These are phyloP conservation scores for Labrus mixtus DNA, from an alignment of 2,113 vertebrate species.

Conservation along the genomic window DNA sequence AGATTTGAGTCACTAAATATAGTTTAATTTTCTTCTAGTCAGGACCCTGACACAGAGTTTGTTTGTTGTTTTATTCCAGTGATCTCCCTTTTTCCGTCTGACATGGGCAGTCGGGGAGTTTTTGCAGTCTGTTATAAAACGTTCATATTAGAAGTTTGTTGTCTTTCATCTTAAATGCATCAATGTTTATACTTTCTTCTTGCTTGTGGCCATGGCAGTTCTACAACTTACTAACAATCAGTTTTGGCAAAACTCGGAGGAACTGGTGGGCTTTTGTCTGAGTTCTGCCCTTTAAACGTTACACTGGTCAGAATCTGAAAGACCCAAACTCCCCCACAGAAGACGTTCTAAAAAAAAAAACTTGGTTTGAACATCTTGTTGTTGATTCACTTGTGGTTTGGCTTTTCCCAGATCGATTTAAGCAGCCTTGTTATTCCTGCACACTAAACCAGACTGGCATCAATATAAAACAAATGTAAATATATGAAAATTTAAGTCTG, in stretches of 20 bases:
- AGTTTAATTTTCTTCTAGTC: too few species aligned
- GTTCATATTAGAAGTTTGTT: not conserved
- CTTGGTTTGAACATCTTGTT: constrained; percentile 27
- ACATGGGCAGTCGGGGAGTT: not conserved
- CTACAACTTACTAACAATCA: not conserved
- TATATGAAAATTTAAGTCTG: too few species aligned
- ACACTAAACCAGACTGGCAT: not conserved
- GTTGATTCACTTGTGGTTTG: constrained; percentile 32
- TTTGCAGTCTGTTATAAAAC: too few species aligned
- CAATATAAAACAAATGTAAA: too few species aligned
- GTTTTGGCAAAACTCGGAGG: not conserved
- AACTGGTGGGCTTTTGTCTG: constrained; percentile 8
- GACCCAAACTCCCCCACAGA: constrained; percentile 7
- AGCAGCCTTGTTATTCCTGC: not conserved
- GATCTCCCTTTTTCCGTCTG: not conserved
- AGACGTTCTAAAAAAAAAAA: constrained; percentile 25
- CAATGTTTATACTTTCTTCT: not conserved
- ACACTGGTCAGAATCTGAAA: constrained; percentile 49
- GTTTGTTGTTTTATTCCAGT: constrained; percentile 2
- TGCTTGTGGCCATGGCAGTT: not conserved
- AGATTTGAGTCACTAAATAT: too few species aligned
- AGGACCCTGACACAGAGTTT: not conserved
- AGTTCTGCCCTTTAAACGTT: constrained; percentile 41
- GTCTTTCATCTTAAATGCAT: not conserved
- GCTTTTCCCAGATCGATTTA: constrained; percentile 22